phyloP scores from a whole-genome alignment of 2,113 vertebrate genomes.

The Misgurnus anguillicaudatus region DNA sequence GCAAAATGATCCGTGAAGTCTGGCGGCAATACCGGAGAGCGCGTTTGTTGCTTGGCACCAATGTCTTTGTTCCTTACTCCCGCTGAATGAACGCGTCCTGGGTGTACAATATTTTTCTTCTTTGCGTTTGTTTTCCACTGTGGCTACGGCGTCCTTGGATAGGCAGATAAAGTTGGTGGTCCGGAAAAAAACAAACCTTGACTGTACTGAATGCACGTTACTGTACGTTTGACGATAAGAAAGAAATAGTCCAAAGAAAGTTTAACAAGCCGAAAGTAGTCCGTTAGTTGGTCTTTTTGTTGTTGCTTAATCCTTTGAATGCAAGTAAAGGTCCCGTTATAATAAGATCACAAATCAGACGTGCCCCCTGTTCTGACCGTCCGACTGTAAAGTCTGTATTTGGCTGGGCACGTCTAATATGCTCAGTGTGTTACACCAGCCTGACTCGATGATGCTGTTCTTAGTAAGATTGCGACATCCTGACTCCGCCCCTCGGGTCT shows the following conservation, averaged over 20 bases:
- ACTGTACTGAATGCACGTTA: no score
- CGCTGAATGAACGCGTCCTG: slow-evolving; percentile 51
- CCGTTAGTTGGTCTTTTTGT: background rate
- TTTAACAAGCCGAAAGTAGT: slow-evolving; percentile 12
- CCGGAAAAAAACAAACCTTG: background rate
- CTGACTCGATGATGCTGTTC: slow-evolving; percentile 59
- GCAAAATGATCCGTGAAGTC: slow-evolving; percentile 13
- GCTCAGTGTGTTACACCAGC: slow-evolving; percentile 47
- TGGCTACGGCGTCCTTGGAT: background rate
- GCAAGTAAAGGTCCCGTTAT: slow-evolving; percentile 1
- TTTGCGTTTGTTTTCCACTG: background rate
- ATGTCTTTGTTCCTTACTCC: slow-evolving; percentile 60
- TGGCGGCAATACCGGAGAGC: slow-evolving; percentile 29
- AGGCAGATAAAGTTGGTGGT: background rate
- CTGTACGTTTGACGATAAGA: background rate
- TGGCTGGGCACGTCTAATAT: slow-evolving; percentile 51
- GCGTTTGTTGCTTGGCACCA: slow-evolving; percentile 38
- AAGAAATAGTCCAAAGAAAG: slow-evolving; percentile 21
- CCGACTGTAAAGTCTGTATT: slow-evolving; percentile 49
- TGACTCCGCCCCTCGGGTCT: slow-evolving; percentile 54
- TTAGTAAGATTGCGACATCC: slow-evolving; percentile 61
- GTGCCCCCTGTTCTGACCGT: slow-evolving; percentile 48
- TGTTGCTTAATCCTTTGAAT: slow-evolving; percentile 5
- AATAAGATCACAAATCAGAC: slow-evolving; percentile 42
- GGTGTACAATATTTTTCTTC: slow-evolving; percentile 31